Evolutionary conservation across 1,140 invertebrate genomes (phyloP).

Genomic region (Atta texana): DNA sequence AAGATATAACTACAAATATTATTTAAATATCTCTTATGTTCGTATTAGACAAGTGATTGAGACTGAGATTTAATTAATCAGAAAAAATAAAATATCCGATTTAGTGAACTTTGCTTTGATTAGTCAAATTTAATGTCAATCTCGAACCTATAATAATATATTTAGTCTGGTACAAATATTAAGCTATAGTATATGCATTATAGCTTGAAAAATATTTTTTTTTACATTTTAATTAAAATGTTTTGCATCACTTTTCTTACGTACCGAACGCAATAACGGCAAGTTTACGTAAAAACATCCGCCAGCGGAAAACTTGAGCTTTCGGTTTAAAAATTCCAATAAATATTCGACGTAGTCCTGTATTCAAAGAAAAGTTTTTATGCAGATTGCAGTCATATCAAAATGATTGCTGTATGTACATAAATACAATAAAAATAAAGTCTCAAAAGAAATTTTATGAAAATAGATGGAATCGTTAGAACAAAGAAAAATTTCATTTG

Average conservation of each 20-base stretch:
- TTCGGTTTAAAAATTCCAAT: constrained; percentile 80
- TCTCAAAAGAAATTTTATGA: background rate
- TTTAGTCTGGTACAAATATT: too few species aligned
- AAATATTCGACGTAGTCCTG: constrained; percentile 71
- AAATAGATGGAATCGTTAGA: background rate
- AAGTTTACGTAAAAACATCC: constrained; percentile 83
- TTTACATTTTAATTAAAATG: constrained; percentile 12
- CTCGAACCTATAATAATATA: too few species aligned
- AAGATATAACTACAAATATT: background rate
- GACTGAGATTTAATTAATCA: too few species aligned
- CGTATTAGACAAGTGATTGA: too few species aligned
- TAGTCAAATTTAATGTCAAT: too few species aligned
- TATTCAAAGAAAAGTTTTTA: background rate
- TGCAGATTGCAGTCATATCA: constrained; percentile 7
- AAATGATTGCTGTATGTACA: constrained; percentile 1
- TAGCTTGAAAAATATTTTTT: background rate
- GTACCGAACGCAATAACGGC: constrained; percentile 81
- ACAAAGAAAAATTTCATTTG: background rate
- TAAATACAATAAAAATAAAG: background rate
- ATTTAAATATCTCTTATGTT: background rate
- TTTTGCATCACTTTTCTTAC: constrained; percentile 8
- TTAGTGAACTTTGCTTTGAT: too few species aligned
- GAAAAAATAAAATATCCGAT: too few species aligned
- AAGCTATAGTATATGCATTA: background rate
- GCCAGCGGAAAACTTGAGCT: constrained; percentile 81